Conservation (phyloP, 2,888 invertebrate species). For the Phorcus lineatus region DNA sequence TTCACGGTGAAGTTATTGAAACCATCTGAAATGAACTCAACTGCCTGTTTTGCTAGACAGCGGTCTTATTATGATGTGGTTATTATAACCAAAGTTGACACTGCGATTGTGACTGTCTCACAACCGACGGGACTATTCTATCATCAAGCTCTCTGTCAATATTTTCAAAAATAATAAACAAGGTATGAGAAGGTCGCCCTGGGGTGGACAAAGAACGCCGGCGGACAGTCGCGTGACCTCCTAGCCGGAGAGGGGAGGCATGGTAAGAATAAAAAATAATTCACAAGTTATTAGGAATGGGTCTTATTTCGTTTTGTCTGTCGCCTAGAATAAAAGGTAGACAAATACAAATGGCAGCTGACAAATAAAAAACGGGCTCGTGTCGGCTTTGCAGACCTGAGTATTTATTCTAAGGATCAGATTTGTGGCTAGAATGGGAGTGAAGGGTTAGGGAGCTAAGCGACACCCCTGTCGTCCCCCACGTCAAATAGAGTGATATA, state of each 20-base stretch:
- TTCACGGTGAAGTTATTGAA: too few species aligned
- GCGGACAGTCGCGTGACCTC: background rate
- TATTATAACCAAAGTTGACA: too few species aligned
- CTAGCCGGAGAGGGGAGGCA: background rate
- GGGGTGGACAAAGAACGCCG: background rate
- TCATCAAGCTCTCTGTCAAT: background rate
- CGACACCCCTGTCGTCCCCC: too few species aligned
- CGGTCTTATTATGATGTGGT: too few species aligned
- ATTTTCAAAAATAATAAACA: conserved; percentile 20
- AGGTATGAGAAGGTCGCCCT: background rate
- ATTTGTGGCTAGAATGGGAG: too few species aligned
- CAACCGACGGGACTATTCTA: too few species aligned
- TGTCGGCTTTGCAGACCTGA: background rate
- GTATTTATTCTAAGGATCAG: too few species aligned
- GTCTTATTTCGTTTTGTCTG: conserved; percentile 18
- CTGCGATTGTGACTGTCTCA: too few species aligned
- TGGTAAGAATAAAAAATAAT: conserved; percentile 10
- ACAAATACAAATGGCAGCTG: conserved; percentile 3
- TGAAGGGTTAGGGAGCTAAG: too few species aligned
- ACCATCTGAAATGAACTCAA: too few species aligned
- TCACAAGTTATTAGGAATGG: conserved; percentile 15
- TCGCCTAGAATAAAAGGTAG: conserved; percentile 10
- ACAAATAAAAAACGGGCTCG: conserved; percentile 16
- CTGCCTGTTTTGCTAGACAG: too few species aligned
- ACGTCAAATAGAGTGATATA: too few species aligned